Evolutionary conservation across 2,797 vertebrate genomes (phyloP).

Genomic region (Enteromius fasciolatus): DNA sequence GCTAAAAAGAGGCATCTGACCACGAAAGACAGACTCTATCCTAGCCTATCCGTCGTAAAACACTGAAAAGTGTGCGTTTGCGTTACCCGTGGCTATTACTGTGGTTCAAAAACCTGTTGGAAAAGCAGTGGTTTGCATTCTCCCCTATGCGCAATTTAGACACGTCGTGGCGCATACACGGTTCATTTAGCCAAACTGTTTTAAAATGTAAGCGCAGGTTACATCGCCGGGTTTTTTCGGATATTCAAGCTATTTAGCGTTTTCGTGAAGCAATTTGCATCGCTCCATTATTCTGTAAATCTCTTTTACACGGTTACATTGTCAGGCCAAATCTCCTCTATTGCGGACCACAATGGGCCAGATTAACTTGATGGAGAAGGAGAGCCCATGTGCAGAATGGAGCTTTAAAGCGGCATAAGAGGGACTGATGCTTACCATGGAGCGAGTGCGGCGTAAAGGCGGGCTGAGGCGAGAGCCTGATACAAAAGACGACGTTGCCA

Average conservation of each 20-base stretch:
- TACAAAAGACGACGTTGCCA: slow-evolving; percentile 69
- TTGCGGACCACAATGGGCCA: slow-evolving; percentile 87
- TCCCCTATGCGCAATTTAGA: slow-evolving; percentile 56
- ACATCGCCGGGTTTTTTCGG: slow-evolving; percentile 8
- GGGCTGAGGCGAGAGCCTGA: slow-evolving; percentile 77
- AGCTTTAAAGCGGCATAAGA: slow-evolving; percentile 89
- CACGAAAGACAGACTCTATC: not conserved
- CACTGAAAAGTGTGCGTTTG: not conserved
- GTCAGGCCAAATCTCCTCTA: slow-evolving; percentile 83
- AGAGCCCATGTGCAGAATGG: slow-evolving; percentile 89
- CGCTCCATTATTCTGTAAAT: slow-evolving; percentile 89
- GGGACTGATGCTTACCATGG: slow-evolving; percentile 81
- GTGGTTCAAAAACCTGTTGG: slow-evolving; percentile 49
- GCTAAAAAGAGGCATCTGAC: slow-evolving; percentile 33
- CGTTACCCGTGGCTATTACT: not conserved
- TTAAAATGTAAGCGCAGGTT: slow-evolving; percentile 30
- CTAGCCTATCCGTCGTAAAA: not conserved
- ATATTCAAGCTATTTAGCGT: slow-evolving; percentile 71
- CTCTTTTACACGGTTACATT: slow-evolving; percentile 93
- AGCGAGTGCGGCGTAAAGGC: slow-evolving; percentile 83
- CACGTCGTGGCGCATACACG: slow-evolving; percentile 54
- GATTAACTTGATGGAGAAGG: slow-evolving; percentile 93
- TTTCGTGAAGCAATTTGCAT: slow-evolving; percentile 96
- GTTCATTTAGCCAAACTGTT: slow-evolving; percentile 40
- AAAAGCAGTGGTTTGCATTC: slow-evolving; percentile 48